These are phyloP conservation scores for Rhyacophila brunnea DNA, from an alignment of 1,140 invertebrate genomes.

Conservation along the genomic window DNA sequence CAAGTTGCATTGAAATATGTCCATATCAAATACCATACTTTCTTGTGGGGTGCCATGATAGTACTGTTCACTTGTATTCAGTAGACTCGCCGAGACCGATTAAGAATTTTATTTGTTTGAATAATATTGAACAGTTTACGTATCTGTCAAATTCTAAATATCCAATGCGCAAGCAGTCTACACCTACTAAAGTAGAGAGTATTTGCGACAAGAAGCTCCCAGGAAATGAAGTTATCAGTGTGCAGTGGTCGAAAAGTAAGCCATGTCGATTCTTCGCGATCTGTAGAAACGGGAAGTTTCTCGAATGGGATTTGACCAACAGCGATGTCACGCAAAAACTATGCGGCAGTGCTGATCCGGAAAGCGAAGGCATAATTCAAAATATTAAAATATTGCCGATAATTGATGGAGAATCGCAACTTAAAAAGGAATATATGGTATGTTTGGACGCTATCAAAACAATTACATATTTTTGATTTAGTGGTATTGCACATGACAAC, in stretches of 20 bases:
- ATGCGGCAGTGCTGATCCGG: not conserved
- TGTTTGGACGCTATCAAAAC: too few relatives aligned
- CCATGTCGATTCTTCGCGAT: slow-evolving; percentile 20
- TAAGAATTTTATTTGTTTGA: slow-evolving; percentile 16
- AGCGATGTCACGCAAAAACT: slow-evolving; percentile 17
- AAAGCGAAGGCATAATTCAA: not conserved
- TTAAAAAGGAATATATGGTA: slow-evolving; percentile 15
- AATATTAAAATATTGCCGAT: slow-evolving; percentile 1
- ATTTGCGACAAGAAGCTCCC: too few relatives aligned
- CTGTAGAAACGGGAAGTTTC: slow-evolving; percentile 9
- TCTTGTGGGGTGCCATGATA: slow-evolving; percentile 21
- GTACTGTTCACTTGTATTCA: slow-evolving; percentile 21
- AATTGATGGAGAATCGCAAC: not conserved
- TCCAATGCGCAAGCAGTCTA: too few relatives aligned
- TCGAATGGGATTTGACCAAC: slow-evolving; percentile 18
- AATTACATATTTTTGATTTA: too few relatives aligned
- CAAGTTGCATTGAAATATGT: slow-evolving; percentile 19
- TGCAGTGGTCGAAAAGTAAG: slow-evolving; percentile 19
- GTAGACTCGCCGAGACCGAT: slow-evolving; percentile 10
- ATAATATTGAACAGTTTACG: too few relatives aligned
- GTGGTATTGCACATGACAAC: too few relatives aligned
- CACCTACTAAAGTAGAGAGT: too few relatives aligned
- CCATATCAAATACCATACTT: slow-evolving; percentile 20
- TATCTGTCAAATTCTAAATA: too few relatives aligned
- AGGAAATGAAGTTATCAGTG: not conserved